phyloP scores from a whole-genome alignment of 1,140 invertebrate genomes.

The Aphidius gifuensis region DNA sequence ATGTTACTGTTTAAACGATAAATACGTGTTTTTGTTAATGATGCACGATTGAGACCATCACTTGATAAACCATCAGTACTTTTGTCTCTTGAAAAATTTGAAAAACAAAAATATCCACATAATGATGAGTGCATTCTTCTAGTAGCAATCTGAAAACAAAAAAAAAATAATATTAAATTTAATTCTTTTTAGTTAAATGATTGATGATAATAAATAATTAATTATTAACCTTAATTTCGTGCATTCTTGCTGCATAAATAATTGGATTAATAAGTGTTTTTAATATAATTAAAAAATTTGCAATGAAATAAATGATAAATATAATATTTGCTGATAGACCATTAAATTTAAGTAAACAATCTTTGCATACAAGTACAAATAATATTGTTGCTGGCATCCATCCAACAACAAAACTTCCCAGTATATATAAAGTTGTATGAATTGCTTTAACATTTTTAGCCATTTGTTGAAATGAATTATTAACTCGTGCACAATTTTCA shows the following conservation, averaged over 20 bases:
- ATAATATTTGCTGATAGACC: slow-evolving; percentile 21
- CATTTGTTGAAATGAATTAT: slow-evolving; percentile 38
- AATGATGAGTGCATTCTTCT: slow-evolving; percentile 23
- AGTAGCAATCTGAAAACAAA: slow-evolving; percentile 23
- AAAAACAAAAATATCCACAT: slow-evolving; percentile 14
- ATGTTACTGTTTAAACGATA: slow-evolving; percentile 5
- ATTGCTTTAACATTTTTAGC: slow-evolving; percentile 63
- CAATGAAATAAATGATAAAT: slow-evolving; percentile 36
- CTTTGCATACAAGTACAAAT: slow-evolving; percentile 57
- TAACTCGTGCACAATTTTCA: slow-evolving; percentile 18
- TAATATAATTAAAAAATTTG: slow-evolving; percentile 59
- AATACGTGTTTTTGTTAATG: slow-evolving; percentile 9
- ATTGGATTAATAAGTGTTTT: slow-evolving; percentile 68
- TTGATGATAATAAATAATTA: too few relatives aligned
- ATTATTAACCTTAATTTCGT: slow-evolving; percentile 58
- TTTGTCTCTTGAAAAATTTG: slow-evolving; percentile 3
- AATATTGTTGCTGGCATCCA: slow-evolving; percentile 63
- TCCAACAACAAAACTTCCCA: slow-evolving; percentile 62
- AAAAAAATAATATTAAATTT: too few relatives aligned
- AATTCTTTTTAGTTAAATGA: too few relatives aligned
- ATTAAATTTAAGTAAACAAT: slow-evolving; percentile 47
- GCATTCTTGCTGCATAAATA: slow-evolving; percentile 68
- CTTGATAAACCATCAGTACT: slow-evolving; percentile 8
- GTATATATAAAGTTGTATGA: slow-evolving; percentile 65
- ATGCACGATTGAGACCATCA: slow-evolving; percentile 12